Evolutionary conservation across 1,140 invertebrate genomes (phyloP), one percentile per base, ranked within the genome.

Genomic region (Steinernema khuongi): DNA sequence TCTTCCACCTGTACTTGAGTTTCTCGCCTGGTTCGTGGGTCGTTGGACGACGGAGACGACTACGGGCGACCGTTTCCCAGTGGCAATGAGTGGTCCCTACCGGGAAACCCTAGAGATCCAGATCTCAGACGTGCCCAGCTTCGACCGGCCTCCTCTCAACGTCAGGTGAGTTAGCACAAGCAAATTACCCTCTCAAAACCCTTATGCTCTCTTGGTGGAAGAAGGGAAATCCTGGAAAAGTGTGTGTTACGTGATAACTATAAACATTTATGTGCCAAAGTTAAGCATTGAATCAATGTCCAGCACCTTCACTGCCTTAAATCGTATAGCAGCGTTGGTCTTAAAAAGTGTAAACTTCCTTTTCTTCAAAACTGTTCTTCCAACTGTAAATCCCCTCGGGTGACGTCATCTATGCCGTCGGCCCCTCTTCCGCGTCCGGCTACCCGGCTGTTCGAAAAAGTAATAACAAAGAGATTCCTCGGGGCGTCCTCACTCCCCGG

Each of bases 121-220:
- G 41, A 72, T 79, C 18, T 50, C 81, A 1, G 81, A 80, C 41
- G 79, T 83, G 18, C 81, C 78, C 17, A 67, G 73, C 11, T 83
- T 83, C 50, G 81, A 83, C 43, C 74, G 82, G 18, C 81, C 81
- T 0, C 74, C 81, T 1, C 74, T 83, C 29, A 83, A 83, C 74
- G 68, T 83, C 69, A 79, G 72, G 81, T 82, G 19, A 43, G 81
- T 73, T 60, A n/a, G n/a, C n/a, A n/a, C n/a, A n/a, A n/a, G n/a
- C n/a, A n/a, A n/a, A n/a, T n/a, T n/a, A n/a, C n/a, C n/a, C n/a
- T n/a, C n/a, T n/a, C n/a, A n/a, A n/a, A n/a, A n/a, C 33, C 19
- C 29, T 69, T 69, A 31, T 71, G 33, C 30, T 11, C 70, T 2
- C 41, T 28, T 67, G 28, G 30, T 26, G 2, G 7, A 72, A 72